Base-by-base conservation (phyloP, 2,797 vertebrate species). In the Pseudochirops cupreus region DNA sequence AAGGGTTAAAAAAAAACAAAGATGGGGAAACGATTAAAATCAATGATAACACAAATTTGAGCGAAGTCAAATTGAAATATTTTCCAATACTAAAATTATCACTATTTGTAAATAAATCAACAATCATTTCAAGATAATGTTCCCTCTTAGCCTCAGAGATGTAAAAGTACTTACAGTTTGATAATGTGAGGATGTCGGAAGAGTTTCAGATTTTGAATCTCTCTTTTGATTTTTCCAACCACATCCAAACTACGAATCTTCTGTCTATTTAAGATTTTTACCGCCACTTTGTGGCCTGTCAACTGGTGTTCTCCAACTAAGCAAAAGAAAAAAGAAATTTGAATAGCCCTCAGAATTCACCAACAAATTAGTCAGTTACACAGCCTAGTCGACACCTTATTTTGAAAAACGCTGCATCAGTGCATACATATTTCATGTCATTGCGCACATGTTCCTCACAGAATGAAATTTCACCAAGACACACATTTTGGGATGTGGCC, bases 181-280 rank as follows among this genome's bases (percentile, higher is more conserved):
- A 99, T 99, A 98, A 99, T 99, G 98, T 99, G 99, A 82, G 99
- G 99, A 98, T 99, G 99, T 96, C 99, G 99, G 98, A 99, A 99
- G 98, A 99, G 99, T 97, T 99, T 99, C 94, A 99, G 99, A 98
- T 99, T 99, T 98, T 99, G 99, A 97, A 99, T 99, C 99, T 99
- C 99, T 82, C 99, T 98, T 97, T 99, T 99, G 98, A 99, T 99
- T 99, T 99, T 99, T 93, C 99, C 99, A 95, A 99, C 99, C 96
- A 99, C 99, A 98, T 99, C 99, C 82, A 99, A 99, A 96, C 99
- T 99, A 97, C 99, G 99, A 97, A 99, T 99, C 99, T 99, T 99
- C 99, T 99, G 99, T 96, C 99, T 99, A 98, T 99, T 99, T 93
- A 99, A 98, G 97, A 99, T 99, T 99, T 99, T 99, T 93, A 99